Conservation (phyloP, 2,888 invertebrate species). For the Ceratothoa steindachneri region DNA sequence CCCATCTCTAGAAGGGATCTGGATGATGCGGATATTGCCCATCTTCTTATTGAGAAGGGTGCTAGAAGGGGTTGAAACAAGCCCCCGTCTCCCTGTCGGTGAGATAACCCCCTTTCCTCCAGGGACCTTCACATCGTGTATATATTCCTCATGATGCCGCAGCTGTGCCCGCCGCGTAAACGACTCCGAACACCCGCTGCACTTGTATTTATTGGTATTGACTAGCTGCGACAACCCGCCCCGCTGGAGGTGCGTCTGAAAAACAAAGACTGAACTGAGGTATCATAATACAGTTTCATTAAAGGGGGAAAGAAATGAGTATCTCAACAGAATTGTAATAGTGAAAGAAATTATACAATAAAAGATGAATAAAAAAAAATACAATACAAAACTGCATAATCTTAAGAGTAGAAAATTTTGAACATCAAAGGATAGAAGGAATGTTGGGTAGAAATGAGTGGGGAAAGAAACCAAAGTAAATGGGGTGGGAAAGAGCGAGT, state of each 20-base stretch:
- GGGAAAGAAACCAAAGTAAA: too few species aligned
- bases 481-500: too few species aligned
- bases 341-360: too few species aligned
- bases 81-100: constrained; percentile 33
- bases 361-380: too few species aligned
- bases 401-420: too few species aligned
- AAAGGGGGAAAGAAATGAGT: too few species aligned
- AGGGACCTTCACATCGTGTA: constrained; percentile 58
- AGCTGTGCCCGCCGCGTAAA: constrained; percentile 59
- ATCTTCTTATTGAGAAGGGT: constrained; percentile 45
- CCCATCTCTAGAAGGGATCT: constrained; percentile 52
- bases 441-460: too few species aligned
- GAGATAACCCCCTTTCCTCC: constrained; percentile 51
- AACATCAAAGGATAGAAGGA: too few species aligned
- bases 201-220: constrained; percentile 50
- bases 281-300: too few species aligned
- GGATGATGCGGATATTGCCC: constrained; percentile 52
- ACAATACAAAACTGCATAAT: too few species aligned
- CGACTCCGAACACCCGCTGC: constrained; percentile 59
- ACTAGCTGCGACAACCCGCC: constrained; percentile 57
- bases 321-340: too few species aligned
- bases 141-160: constrained; percentile 60
- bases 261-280: constrained; percentile 1
- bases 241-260: constrained; percentile 57
- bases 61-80: constrained; percentile 37